These are phyloP conservation scores for Drosophila helvetica DNA, from an alignment of 2,888 invertebrate species.

Conservation along the genomic window DNA sequence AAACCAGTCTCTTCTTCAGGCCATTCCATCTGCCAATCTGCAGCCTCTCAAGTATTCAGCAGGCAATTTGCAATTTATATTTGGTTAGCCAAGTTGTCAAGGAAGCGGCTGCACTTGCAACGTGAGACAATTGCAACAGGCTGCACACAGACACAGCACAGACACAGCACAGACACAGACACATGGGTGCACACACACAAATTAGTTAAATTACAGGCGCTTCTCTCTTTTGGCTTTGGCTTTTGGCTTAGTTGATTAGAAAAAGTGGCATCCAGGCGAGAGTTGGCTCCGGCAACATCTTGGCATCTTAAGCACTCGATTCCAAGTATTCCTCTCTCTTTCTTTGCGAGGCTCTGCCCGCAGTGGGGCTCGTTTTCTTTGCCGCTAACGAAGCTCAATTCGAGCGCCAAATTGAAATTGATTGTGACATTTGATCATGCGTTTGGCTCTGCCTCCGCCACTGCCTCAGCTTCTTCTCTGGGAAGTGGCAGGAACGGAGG, in stretches of 20 bases:
- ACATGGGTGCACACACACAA: conserved; percentile 38
- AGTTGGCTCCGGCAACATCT: conserved; percentile 38
- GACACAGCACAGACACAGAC: conserved; percentile 12
- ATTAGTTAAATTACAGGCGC: conserved; percentile 76
- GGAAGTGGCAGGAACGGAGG: conserved; percentile 4
- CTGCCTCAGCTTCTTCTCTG: conserved; percentile 5
- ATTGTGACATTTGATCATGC: conserved; percentile 80
- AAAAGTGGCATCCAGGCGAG: conserved; percentile 58
- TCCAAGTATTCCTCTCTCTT: conserved; percentile 11
- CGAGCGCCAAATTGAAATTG: conserved; percentile 79
- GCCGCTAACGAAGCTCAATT: conserved; percentile 77
- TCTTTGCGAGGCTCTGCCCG: conserved; percentile 23
- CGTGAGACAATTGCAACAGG: conserved; percentile 52
- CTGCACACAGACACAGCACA: conserved; percentile 24
- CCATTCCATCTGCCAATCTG: conserved; percentile 9
- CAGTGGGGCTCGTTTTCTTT: conserved; percentile 27
- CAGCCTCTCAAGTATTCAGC: conserved; percentile 38
- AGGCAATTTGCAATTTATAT: conserved; percentile 67
- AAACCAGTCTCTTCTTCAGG: not conserved
- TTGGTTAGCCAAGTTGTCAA: conserved; percentile 48
- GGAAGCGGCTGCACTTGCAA: conserved; percentile 42
- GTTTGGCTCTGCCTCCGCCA: conserved; percentile 40
- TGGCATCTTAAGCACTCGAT: conserved; percentile 46
- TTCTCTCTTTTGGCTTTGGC: conserved; percentile 14
- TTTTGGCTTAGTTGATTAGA: conserved; percentile 67